Percentiles rank a stretch among this genome's conserved stretches.
Conservation (phyloP, 2,888 invertebrate species). For the Iphiclides podalirius region DNA sequence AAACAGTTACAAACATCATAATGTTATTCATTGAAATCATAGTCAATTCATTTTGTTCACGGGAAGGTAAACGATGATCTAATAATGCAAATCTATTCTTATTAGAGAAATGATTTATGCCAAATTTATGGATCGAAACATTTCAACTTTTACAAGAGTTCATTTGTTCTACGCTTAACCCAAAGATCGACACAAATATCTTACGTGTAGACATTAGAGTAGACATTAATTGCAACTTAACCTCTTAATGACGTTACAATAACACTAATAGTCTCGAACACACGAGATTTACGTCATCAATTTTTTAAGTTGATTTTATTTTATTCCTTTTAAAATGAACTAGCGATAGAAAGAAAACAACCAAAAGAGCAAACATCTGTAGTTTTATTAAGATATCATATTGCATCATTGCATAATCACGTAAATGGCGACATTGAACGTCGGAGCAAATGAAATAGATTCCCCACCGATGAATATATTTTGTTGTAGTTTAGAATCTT, state of each 20-base stretch:
- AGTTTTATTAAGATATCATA: not conserved
- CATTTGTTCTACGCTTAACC: no score
- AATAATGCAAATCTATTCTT: no score
- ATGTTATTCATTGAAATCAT: no score
- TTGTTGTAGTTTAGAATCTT: not conserved
- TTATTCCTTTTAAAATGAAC: not conserved
- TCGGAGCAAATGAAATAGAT: constrained; percentile 26
- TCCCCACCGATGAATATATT: not conserved
- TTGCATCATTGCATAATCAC: constrained; percentile 40
- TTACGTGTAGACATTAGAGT: no score
- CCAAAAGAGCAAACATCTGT: not conserved
- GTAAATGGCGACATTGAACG: constrained; percentile 36
- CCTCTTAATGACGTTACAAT: not conserved
- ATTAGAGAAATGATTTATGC: no score
- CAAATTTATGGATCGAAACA: no score
- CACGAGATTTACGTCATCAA: not conserved
- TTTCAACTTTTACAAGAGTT: no score
- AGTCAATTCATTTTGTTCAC: no score
- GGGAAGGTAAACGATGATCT: no score
- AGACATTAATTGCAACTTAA: not conserved
- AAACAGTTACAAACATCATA: no score
- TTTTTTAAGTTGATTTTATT: not conserved
- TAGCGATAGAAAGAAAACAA: not conserved
- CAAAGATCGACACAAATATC: no score
- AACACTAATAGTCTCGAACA: not conserved